These are phyloP conservation scores for Aurelia coerulea DNA, from an alignment of 30 jellyfish, hydroid and myxozoan species.

Conservation along the genomic window DNA sequence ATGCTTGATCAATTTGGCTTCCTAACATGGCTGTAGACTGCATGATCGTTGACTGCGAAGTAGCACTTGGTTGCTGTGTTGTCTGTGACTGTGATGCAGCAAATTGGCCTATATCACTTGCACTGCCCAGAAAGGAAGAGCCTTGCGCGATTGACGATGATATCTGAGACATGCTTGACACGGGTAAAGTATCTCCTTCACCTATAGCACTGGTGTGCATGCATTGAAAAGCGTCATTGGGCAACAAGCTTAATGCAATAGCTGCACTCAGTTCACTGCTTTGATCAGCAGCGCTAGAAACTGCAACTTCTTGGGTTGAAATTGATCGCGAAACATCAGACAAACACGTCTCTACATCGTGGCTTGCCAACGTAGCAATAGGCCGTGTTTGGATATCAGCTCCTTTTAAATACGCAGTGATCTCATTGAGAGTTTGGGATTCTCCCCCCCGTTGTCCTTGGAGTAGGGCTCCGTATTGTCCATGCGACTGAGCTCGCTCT, in stretches of 20 bases:
- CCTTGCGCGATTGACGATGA: no score
- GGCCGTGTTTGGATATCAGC: background rate
- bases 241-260: background rate
- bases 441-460: background rate
- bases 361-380: no score
- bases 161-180: no score
- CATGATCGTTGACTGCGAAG: no score
- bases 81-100: no score
- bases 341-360: no score
- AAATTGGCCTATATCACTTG: no score
- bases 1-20: conserved; percentile 29
- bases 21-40: background rate
- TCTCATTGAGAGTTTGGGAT: background rate
- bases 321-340: background rate
- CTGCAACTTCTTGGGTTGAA: background rate
- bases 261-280: background rate
- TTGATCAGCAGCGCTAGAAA: background rate
- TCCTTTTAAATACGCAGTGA: background rate
- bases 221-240: no score
- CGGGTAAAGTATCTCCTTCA: no score
- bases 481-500: background rate
- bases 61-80: no score
- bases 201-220: no score
- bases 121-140: no score
- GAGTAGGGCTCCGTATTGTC: background rate